Percentiles rank a stretch among this genome's conserved stretches.
phyloP scores from a whole-genome alignment of 2,888 invertebrate species.

The Fragum whitleyi region DNA sequence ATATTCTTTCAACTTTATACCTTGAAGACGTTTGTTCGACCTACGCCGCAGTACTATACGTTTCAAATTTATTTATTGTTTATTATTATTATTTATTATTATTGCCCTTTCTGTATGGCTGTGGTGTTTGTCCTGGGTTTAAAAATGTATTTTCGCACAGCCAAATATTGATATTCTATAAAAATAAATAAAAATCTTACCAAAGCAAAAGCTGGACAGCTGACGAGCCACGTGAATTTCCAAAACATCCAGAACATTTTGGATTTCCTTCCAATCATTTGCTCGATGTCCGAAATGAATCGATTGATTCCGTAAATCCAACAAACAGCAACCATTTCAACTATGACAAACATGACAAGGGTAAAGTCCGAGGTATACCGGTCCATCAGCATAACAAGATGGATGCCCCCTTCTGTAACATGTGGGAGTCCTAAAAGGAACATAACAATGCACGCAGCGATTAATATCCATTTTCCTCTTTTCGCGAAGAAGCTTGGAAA shows the following conservation, averaged over 20 bases:
- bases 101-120: too few species aligned
- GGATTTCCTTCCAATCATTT: constrained; percentile 41
- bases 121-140: too few species aligned
- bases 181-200: too few species aligned
- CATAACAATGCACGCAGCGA: constrained; percentile 21
- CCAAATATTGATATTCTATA: too few species aligned
- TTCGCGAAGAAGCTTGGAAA: constrained; percentile 29
- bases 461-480: constrained; percentile 15
- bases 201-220: constrained; percentile 33
- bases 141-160: too few species aligned
- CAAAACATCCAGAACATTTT: constrained; percentile 33
- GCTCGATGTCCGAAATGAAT: constrained; percentile 43
- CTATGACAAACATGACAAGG: constrained; percentile 88
- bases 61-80: too few species aligned
- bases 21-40: too few species aligned
- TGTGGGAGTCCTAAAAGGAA: constrained; percentile 48
- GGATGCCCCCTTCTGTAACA: constrained; percentile 70
- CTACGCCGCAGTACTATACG: too few species aligned
- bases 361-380: constrained; percentile 77
- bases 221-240: constrained; percentile 37
- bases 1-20: too few species aligned
- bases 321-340: constrained; percentile 89
- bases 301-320: constrained; percentile 90
- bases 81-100: too few species aligned
- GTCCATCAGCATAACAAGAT: constrained; percentile 73